These are phyloP conservation scores for Flexamia atlantica DNA, from an alignment of 2,888 invertebrate species.

Conservation along the genomic window DNA sequence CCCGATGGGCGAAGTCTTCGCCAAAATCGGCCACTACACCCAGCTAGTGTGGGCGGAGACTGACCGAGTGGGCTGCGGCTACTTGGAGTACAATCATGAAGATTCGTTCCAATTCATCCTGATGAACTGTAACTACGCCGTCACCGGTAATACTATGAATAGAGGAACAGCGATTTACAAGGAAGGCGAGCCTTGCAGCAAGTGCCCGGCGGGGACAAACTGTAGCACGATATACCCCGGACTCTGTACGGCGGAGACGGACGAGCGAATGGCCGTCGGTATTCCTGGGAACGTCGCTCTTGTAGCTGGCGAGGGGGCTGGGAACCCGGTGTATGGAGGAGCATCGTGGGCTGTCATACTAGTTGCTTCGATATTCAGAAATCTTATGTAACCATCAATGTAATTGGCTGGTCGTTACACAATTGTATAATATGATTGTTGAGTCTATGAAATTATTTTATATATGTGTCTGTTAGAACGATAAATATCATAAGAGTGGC, in stretches of 20 bases:
- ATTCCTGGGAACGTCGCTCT: too few species aligned
- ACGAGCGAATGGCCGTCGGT: too few species aligned
- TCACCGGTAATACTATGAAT: not conserved
- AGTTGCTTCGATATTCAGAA: too few species aligned
- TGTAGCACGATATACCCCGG: slow-evolving; percentile 1
- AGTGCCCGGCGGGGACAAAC: not conserved
- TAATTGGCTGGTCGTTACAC: too few species aligned
- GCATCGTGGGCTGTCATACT: too few species aligned
- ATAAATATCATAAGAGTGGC: too few species aligned
- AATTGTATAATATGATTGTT: too few species aligned
- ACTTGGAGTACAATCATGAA: not conserved
- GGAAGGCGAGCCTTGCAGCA: not conserved
- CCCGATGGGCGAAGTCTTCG: not conserved
- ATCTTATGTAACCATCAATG: too few species aligned
- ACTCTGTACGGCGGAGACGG: slow-evolving; percentile 1
- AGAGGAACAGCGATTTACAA: not conserved
- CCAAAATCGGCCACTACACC: not conserved
- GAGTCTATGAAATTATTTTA: too few species aligned
- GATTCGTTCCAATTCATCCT: not conserved
- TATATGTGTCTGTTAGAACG: too few species aligned
- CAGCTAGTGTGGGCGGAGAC: slow-evolving; percentile 27
- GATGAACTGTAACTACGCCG: not conserved
- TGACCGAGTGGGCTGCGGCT: slow-evolving; percentile 7
- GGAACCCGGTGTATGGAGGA: too few species aligned
- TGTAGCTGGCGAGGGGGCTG: too few species aligned